phyloP scores from a whole-genome alignment of 2,113 vertebrate genomes.

The Nycticebus coucang region DNA sequence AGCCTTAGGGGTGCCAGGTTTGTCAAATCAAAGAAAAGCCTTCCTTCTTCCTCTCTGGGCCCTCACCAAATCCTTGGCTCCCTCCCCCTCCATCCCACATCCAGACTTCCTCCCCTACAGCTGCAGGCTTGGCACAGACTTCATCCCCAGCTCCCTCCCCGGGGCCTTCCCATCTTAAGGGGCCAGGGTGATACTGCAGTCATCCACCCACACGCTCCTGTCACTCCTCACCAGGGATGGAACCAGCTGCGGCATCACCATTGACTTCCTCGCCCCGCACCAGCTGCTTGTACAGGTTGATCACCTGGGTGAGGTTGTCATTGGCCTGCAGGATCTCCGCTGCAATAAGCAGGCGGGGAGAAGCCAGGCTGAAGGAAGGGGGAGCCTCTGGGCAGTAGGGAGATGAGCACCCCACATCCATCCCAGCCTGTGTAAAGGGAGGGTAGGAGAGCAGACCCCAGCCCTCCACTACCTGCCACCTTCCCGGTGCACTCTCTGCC shows the following conservation, averaged over 20 bases:
- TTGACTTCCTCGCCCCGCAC: slow-evolving; percentile 95
- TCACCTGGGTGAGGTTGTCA: slow-evolving; percentile 97
- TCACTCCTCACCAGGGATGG: slow-evolving; percentile 87
- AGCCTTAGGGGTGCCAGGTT: not conserved
- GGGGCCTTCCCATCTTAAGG: not conserved
- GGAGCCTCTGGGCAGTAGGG: not conserved
- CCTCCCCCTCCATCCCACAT: not conserved
- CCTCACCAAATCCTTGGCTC: not conserved
- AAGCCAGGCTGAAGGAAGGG: not conserved
- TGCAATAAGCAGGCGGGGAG: slow-evolving; percentile 71
- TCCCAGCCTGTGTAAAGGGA: not conserved
- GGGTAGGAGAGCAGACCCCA: not conserved
- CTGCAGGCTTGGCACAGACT: not conserved
- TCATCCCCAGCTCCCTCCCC: not conserved
- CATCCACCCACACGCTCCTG: not conserved
- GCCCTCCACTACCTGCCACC: not conserved
- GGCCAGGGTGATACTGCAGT: slow-evolving; percentile 1
- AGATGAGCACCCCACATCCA: not conserved
- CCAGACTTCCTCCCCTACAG: not conserved
- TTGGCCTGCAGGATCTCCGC: slow-evolving; percentile 98
- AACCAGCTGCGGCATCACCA: slow-evolving; percentile 83
- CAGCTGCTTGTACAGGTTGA: slow-evolving; percentile 95
- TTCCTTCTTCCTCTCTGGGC: not conserved
- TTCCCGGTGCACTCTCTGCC: rapidly evolving
- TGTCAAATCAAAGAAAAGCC: not conserved